Base-by-base conservation (phyloP, 2,888 invertebrate genomes). In the Ctena decussata region DNA sequence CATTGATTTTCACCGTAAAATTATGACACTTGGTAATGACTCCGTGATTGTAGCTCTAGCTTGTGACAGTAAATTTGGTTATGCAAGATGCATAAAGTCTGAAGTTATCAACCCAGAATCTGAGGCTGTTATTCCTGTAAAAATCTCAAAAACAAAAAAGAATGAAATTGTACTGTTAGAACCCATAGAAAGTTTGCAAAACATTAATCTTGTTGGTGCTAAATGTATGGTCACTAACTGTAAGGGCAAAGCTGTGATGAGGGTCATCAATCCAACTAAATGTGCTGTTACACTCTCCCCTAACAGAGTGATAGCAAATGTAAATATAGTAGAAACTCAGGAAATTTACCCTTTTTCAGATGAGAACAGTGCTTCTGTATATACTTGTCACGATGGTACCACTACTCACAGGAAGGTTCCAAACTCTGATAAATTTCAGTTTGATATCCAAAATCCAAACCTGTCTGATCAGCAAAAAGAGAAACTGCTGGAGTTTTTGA, bases 1-100 rank as follows among this genome's bases (percentile, higher is more conserved):
- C 11, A 71, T 85, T 65, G 75, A 87, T 53, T 84, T 78, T 74
- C 60, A 79, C 12, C 24, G 41, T 11, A 69, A 44, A 65, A 21
- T 80, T 2, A 8, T 80, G n/a, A 71, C 72, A 5, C 18, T 82
- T 39, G 60, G 57, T 37, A 69, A 82, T n/a, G 69, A 57, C n/a
- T 30, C 46, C 41, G 72, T 53, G 3, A 18, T 57, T 24, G 78
- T 82, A 1, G 35, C n/a, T 73, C 8, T 74, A 5, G 49, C 60
- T 18, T 69, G 74, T 74, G 65, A 82, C 41, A 65, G 65, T 37
- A 65, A 73, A n/a, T 74, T 39, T 74, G 82, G 82, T 24, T 74
- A 78, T 35, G 82, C 74, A 8, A 49, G 72, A n/a, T 41, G 70
- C 60, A 35, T 5, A 6, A 49, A 77, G n/a, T 12, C 44, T n/a